Evolutionary conservation across 1,140 invertebrate species (phyloP), one percentile per base, ranked within the genome.

Genomic region (Oncopeltus fasciatus): DNA sequence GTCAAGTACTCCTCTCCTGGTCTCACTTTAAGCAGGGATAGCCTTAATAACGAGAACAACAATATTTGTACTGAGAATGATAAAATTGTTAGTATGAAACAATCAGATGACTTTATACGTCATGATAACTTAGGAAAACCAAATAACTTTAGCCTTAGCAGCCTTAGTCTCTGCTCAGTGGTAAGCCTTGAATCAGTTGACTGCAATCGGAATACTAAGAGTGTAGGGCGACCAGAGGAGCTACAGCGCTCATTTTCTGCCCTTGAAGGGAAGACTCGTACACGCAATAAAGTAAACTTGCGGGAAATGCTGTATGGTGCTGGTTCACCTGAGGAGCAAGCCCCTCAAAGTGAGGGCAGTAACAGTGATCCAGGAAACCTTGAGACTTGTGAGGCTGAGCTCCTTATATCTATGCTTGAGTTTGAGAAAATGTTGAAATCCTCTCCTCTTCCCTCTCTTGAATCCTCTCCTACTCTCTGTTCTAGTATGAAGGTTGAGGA

Each of bases 161-260:
- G 71, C 61, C 67, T 76, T 4, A 77, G 76, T 63, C 63, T 77
- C 1, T 75, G 70, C 63, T 77, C 76, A 0, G 72, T 74, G 27
- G 67, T 75, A n/a, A 69, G 68, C 63, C 63, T 70, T 20, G 69
- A 70, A 51, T 67, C 68, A 12, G 58, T 66, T 12, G 67, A 68
- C 26, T 63, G 33, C 46, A 67, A 66, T 44, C 62, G 53, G 31
- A 67, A 64, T 57, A 27, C 57, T 11, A 28, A 61, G 24, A 57
- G 61, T 46, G 21, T 51, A 62, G n/a, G 26, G 5, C 18, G 43
- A 24, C 44, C 62, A 62, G 62, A 65, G 57, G 60, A 59, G 46
- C 28, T 62, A 1, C 43, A 60, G 20, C 61, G 66, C 14, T 65
- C 66, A 21, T 47, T 59, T 28, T 67, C 66, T 26, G 63, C 61